A percentile compares a stretch with the other conserved stretches of the same genome.
These are phyloP conservation scores for Botia kubotai DNA, from an alignment of 2,797 vertebrate genomes.

Conservation along the genomic window DNA sequence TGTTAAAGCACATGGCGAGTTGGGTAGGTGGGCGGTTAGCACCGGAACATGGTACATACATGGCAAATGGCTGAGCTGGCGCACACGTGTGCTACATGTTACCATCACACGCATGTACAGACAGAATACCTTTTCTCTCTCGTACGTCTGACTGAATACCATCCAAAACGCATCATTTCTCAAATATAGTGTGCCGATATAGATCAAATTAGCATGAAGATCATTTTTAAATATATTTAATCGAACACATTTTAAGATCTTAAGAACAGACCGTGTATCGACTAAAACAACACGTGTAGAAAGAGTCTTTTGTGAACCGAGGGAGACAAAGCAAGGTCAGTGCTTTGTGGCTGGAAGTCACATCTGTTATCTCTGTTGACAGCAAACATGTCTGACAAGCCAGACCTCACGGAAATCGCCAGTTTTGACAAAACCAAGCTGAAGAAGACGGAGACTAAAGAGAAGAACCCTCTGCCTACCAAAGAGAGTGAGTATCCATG, in stretches of 20 bases:
- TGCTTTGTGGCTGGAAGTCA: constrained; percentile 40
- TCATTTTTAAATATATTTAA: background rate
- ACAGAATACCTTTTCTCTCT: background rate
- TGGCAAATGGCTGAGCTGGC: background rate
- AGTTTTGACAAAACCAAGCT: constrained; percentile 95
- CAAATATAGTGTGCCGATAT: background rate
- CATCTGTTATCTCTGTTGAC: constrained; percentile 57
- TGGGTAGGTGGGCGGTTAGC: constrained; percentile 31
- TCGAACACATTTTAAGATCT: background rate
- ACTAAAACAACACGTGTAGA: background rate
- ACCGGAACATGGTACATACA: background rate
- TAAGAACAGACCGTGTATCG: background rate
- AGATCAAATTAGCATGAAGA: background rate
- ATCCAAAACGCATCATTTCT: background rate
- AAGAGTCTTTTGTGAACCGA: background rate
- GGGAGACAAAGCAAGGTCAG: constrained; percentile 58
- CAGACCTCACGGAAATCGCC: constrained; percentile 91
- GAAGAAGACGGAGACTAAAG: constrained; percentile 96
- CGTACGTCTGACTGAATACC: background rate
- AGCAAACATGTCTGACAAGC: constrained; percentile 93
- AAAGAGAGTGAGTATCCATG: constrained; percentile 90
- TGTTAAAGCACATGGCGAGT: constrained; percentile 49
- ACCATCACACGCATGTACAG: constrained; percentile 11
- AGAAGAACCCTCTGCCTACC: constrained; percentile 93
- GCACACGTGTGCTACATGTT: constrained; percentile 43